These are phyloP conservation scores for Halesus radiatus DNA, from an alignment of 1,140 invertebrate species.

Conservation along the genomic window DNA sequence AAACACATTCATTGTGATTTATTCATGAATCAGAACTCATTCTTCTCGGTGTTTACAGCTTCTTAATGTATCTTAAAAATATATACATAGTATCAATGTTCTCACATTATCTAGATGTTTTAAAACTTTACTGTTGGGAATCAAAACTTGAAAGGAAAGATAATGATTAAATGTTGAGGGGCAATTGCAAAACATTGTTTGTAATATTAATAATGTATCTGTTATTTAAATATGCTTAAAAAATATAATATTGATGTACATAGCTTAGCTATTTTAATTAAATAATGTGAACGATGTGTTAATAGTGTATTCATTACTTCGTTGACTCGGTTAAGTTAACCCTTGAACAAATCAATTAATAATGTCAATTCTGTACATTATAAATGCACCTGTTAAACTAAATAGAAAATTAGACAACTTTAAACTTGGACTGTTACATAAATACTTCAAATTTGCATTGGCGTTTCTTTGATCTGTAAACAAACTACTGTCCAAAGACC, in stretches of 20 bases:
- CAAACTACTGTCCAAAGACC: no score
- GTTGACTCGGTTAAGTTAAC: conserved; percentile 30
- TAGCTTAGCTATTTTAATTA: conserved; percentile 13
- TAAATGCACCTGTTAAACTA: conserved; percentile 3
- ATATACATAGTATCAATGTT: neutral
- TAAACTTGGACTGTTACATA: no score
- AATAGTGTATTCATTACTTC: conserved; percentile 7
- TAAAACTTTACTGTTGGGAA: neutral
- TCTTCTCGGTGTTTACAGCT: conserved; percentile 29
- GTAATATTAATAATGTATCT: conserved; percentile 12
- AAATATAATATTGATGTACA: conserved; percentile 4
- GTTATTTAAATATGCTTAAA: conserved; percentile 6
- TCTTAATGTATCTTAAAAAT: neutral
- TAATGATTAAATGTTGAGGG: conserved; percentile 55
- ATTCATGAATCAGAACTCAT: conserved; percentile 24
- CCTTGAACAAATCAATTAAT: conserved; percentile 48
- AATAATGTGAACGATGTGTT: neutral
- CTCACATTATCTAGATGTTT: neutral
- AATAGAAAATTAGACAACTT: no score
- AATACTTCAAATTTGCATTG: neutral
- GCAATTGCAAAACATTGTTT: conserved; percentile 35
- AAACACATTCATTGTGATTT: neutral
- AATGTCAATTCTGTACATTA: conserved; percentile 48
- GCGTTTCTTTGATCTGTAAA: neutral
- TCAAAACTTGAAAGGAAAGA: neutral